A percentile compares a stretch with the other conserved stretches of the same genome.
Evolutionary conservation across 2,113 vertebrate genomes (phyloP).

Genomic region (Indicator maculatus): DNA sequence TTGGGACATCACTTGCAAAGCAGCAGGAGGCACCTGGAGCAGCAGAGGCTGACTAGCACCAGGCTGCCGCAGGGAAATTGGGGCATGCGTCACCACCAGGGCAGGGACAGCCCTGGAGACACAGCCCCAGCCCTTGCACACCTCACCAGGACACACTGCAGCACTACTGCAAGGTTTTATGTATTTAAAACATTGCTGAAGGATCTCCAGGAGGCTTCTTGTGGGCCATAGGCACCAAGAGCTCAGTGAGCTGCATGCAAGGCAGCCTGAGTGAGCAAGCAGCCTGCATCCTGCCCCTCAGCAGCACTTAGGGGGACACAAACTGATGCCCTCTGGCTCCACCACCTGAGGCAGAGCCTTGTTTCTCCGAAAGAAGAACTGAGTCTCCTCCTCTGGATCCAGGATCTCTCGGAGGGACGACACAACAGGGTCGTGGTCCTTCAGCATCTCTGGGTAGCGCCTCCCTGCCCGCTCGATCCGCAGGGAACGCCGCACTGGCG

Average conservation of each 20-base stretch:
- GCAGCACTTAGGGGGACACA: background rate
- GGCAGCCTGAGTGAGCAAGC: no score
- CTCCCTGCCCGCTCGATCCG: conserved; percentile 37
- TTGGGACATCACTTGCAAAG: background rate
- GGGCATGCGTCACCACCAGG: background rate
- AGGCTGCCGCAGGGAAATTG: background rate
- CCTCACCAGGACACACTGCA: background rate
- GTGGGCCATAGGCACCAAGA: background rate
- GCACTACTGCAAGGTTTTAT: background rate
- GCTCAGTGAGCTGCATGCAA: fast-evolving
- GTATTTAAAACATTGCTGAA: background rate
- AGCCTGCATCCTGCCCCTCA: fast-evolving
- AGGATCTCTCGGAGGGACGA: conserved; percentile 72
- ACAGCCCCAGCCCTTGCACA: background rate
- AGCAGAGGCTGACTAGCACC: background rate
- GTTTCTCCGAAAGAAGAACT: conserved; percentile 72
- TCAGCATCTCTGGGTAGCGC: conserved; percentile 65
- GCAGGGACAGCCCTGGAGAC: background rate
- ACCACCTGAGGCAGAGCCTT: conserved; percentile 65
- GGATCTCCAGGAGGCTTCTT: background rate
- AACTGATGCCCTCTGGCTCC: conserved; percentile 19
- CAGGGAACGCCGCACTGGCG: conserved; percentile 70
- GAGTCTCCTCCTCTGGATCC: conserved; percentile 42
- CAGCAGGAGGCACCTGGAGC: background rate
- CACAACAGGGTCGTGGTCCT: conserved; percentile 73